phyloP scores from a whole-genome alignment of 2,113 vertebrate species.

The Perca fluviatilis region DNA sequence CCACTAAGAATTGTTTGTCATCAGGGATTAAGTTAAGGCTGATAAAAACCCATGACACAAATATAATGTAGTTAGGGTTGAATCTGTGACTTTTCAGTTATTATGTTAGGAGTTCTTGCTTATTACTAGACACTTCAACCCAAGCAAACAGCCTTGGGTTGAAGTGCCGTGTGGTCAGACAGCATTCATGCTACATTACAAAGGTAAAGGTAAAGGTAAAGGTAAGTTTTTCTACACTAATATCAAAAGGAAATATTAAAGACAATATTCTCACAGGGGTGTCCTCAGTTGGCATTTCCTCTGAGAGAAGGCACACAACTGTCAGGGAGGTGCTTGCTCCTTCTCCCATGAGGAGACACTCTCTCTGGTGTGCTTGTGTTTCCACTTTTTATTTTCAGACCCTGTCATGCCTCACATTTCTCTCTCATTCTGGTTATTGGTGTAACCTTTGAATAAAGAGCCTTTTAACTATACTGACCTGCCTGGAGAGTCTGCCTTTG shows the following conservation, averaged over 20 bases:
- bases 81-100: not conserved
- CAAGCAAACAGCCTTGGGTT: not conserved
- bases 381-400: not conserved
- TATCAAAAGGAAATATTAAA: constrained; percentile 31
- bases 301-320: constrained; percentile 19
- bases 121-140: not conserved
- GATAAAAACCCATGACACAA: not conserved
- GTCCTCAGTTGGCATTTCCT: constrained; percentile 19
- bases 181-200: constrained; percentile 11
- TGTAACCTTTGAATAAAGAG: constrained; percentile 5
- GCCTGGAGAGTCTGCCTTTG: not conserved
- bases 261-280: not conserved
- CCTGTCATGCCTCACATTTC: not conserved
- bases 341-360: not conserved
- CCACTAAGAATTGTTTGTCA: not conserved
- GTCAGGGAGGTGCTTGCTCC: not conserved
- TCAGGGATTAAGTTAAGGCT: not conserved
- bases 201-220: not conserved
- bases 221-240: not conserved
- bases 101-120: not conserved
- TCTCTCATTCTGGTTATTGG: not conserved
- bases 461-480: not conserved
- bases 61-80: not conserved
- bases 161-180: not conserved
- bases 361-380: not conserved